Base-by-base conservation (phyloP, 2,888 invertebrate genomes). In the Erebia epiphron region DNA sequence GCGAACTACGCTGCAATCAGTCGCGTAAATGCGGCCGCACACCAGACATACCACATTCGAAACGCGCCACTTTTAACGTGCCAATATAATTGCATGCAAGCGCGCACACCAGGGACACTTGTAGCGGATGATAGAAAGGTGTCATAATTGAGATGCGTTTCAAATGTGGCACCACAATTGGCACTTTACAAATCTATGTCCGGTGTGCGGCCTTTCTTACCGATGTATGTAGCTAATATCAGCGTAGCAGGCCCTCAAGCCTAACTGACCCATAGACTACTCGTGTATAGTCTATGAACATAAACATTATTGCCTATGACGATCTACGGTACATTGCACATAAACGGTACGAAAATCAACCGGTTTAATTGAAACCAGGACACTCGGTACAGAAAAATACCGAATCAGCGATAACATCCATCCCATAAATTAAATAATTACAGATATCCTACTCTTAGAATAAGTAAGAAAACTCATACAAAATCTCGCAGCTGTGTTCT, bases 211-310 rank as follows among this genome's bases (percentile, higher is more conserved):
- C 26, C 26, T 26, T 26, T 26, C 26, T 26, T 26, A 26, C 26
- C 26, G 26, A 7, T 7, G 35, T 35, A 35, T n/a, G 50, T 14
- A n/a, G n/a, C 50, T n/a, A 8, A 50, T n/a, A 50, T 50, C n/a
- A 50, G 50, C 50, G 5, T n/a, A 50, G n/a, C 14, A n/a, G 14
- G n/a, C n/a, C 14, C 14, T 50, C 50, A n/a, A n/a, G 50, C n/a
- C 10, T 67, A 76, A 78, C n/a, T n/a, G n/a, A n/a, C n/a, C n/a
- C n/a, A n/a, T n/a, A n/a, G n/a, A n/a, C n/a, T n/a, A n/a, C n/a
- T n/a, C n/a, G n/a, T n/a, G n/a, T n/a, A n/a, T n/a, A n/a, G 74
- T 75, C 75, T 79, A 75, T 69, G 74, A 72, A 70, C 68, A 74
- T 76, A 73, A 69, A 74, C 56, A 68, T 72, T 74, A 75, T 67